Base-by-base conservation (phyloP, 2,888 invertebrate species). In the Itoplectis maculator region DNA sequence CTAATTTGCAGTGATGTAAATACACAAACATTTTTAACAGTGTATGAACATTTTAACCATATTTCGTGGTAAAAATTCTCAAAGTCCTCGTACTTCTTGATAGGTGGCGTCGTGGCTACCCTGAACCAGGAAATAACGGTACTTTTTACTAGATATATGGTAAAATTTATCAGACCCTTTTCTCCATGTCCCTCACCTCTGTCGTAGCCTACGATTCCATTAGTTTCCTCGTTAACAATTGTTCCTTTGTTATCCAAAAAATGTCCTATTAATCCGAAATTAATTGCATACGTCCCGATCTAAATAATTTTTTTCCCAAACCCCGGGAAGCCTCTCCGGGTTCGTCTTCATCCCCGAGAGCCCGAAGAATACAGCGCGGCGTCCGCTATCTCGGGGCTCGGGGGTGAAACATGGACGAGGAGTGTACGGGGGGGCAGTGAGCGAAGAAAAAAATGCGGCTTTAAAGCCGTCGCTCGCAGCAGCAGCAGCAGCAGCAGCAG, bases 401-500 rank as follows among this genome's bases (percentile, higher is more conserved):
- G 61, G 29, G 29, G 2, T 15, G 15, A 15, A 37, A 61, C 37
- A 35, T 49, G 51, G 47, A 54, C 49, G 20, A 51, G 37, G 47
- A 65, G 59, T 29, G 29, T 29, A 29, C 29, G 72, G 65, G 47
- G 49, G 66, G 49, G 20, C 51, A 59, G 56, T 20, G 15, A 49
- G 74, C 13, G 59, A 51, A 63, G 13, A 40, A 77, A 49, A 59
- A 63, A 54, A 18, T 61, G 65, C 45, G 42, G 47, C 75, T 80
- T 80, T 80, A 61, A 65, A 75, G 69, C 51, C 56, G 51, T 42
- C 70, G 72, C 20, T 59, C 18, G 35, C 70, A 66, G 37, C 20
- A 59, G 37, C 29, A 66, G 40, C 40, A 51, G 56, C 9, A 5
- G 56, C 13, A 56, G 20, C 2, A 35, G 20, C 37, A 59, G 37